phyloP scores from a whole-genome alignment of 2,797 vertebrate genomes.

The Manis crassicaudata region DNA sequence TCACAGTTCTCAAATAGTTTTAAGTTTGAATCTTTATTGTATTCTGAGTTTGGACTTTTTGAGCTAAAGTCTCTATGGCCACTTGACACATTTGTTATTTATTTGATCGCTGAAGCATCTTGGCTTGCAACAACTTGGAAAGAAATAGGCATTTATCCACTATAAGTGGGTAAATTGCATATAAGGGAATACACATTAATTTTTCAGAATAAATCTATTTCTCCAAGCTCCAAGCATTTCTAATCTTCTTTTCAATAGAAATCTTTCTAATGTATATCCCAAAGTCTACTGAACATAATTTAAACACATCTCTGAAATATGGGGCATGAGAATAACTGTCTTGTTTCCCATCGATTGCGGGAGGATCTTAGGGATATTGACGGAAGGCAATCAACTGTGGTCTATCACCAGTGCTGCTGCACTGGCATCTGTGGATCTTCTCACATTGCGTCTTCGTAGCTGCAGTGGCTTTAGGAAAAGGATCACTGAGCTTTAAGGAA shows the following conservation, averaged over 20 bases:
- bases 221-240: background rate
- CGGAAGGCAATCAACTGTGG: background rate
- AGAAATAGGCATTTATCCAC: background rate
- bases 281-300: background rate
- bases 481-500: background rate
- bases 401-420: background rate
- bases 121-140: background rate
- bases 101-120: background rate
- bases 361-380: background rate
- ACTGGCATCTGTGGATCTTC: background rate
- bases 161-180: background rate
- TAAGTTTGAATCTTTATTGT: background rate
- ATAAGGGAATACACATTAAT: background rate
- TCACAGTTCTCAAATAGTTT: background rate
- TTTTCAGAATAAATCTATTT: background rate
- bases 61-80: background rate
- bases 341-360: background rate
- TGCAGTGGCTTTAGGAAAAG: conserved; percentile 27
- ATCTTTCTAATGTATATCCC: background rate
- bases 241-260: conserved; percentile 32
- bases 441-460: background rate
- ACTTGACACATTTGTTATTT: conserved; percentile 33
- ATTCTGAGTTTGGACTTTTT: background rate
- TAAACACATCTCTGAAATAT: background rate
- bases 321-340: background rate